Conservation (phyloP, 2,888 invertebrate genomes). For the Trisateles emortualis region DNA sequence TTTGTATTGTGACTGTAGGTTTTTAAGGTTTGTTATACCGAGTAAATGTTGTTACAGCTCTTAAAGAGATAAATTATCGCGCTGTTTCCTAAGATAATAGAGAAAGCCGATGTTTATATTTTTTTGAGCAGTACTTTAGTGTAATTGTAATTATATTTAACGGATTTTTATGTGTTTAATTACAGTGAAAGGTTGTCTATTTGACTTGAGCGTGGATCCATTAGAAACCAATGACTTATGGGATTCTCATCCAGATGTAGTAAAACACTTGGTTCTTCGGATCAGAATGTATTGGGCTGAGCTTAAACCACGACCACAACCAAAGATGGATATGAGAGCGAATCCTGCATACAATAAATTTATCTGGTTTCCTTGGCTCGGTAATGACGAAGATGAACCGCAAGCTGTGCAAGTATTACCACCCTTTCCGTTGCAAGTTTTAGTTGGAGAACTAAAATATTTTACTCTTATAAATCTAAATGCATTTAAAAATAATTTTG, state of each 20-base stretch:
- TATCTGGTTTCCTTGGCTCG: conserved; percentile 60
- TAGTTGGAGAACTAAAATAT: conserved; percentile 56
- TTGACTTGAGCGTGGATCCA: conserved; percentile 60
- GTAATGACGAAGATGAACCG: conserved; percentile 48
- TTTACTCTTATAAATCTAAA: conserved; percentile 56
- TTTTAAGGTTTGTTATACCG: too few relatives aligned
- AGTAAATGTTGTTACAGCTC: too few relatives aligned
- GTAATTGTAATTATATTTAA: neutral
- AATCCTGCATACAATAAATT: conserved; percentile 56
- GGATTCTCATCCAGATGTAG: conserved; percentile 53
- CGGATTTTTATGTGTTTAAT: conserved; percentile 10
- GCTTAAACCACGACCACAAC: conserved; percentile 50
- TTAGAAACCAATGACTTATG: conserved; percentile 60
- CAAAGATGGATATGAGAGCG: conserved; percentile 50
- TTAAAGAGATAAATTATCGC: too few relatives aligned
- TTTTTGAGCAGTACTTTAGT: too few relatives aligned
- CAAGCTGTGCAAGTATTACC: conserved; percentile 38
- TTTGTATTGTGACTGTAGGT: too few relatives aligned
- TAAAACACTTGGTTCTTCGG: conserved; percentile 52
- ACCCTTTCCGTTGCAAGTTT: conserved; percentile 57
- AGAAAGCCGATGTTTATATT: too few relatives aligned
- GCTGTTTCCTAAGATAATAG: too few relatives aligned
- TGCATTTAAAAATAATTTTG: conserved; percentile 52
- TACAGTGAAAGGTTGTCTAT: conserved; percentile 66
- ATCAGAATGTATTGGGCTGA: conserved; percentile 57